Evolutionary conservation across 1,140 invertebrate genomes (phyloP).

Genomic region (Mycetomoellerius zeteki): DNA sequence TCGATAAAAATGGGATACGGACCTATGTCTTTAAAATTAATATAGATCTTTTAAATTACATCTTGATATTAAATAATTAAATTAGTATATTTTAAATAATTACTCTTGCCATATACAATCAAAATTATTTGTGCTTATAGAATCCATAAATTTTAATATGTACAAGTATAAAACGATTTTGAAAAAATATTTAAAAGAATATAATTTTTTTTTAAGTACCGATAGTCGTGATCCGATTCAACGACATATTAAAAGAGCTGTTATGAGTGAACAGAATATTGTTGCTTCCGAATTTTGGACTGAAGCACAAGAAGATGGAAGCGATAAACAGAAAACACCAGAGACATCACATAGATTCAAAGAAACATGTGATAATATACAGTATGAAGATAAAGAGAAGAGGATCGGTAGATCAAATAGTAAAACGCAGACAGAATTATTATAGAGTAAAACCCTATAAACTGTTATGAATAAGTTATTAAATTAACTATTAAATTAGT

Average conservation of each 20-base stretch:
- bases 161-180: background rate
- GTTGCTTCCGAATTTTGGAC: background rate
- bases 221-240: background rate
- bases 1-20: too few species aligned
- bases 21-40: background rate
- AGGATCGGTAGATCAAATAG: slow-evolving; percentile 5
- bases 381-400: slow-evolving; percentile 9
- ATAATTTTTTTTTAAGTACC: background rate
- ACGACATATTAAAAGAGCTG: background rate
- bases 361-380: background rate
- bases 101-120: background rate
- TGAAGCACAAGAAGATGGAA: background rate
- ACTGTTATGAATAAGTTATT: too few species aligned
- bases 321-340: background rate
- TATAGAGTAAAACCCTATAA: too few species aligned
- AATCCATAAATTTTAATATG: background rate
- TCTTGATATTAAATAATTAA: background rate
- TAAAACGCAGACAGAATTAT: slow-evolving; percentile 18
- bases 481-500: background rate
- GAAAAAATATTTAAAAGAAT: background rate
- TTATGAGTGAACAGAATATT: background rate
- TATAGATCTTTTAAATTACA: background rate
- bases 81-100: background rate
- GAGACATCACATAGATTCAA: background rate
- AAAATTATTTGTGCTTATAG: too few species aligned